Evolutionary conservation across 2,888 invertebrate genomes (phyloP).

Genomic region (Phengaris alcon): DNA sequence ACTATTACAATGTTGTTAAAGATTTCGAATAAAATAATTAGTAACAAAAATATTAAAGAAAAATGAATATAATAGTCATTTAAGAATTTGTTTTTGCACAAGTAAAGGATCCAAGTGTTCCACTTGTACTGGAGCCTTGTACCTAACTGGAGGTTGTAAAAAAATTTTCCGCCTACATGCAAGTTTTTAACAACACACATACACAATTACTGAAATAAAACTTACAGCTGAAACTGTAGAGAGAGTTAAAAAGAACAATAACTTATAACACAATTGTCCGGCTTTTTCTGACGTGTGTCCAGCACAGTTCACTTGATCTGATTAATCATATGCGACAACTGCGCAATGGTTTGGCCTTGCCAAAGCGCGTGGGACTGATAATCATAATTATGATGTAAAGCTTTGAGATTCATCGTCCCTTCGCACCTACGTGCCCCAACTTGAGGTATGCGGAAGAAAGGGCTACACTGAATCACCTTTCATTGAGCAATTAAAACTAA

Average conservation of each 20-base stretch:
- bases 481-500: constrained; percentile 20
- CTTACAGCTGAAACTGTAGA: constrained; percentile 13
- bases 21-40: neutral
- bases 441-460: constrained; percentile 42
- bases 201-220: neutral
- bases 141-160: neutral
- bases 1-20: neutral
- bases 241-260: neutral
- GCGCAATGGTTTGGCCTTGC: constrained; percentile 71
- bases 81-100: neutral
- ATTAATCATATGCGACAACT: constrained; percentile 75
- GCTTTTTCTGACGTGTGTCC: constrained; percentile 62
- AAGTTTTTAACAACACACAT: neutral
- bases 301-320: constrained; percentile 61
- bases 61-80: neutral
- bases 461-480: constrained; percentile 24
- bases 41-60: neutral
- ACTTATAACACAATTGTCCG: constrained; percentile 41
- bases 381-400: constrained; percentile 58
- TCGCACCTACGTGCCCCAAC: constrained; percentile 41
- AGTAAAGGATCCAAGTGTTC: neutral
- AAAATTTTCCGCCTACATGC: neutral
- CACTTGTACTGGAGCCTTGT: too few relatives aligned
- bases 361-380: constrained; percentile 63
- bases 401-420: constrained; percentile 55